Percentiles rank a stretch among this genome's conserved stretches.
Evolutionary conservation across 2,797 vertebrate genomes (phyloP).

Genomic region (Alectoris magna): DNA sequence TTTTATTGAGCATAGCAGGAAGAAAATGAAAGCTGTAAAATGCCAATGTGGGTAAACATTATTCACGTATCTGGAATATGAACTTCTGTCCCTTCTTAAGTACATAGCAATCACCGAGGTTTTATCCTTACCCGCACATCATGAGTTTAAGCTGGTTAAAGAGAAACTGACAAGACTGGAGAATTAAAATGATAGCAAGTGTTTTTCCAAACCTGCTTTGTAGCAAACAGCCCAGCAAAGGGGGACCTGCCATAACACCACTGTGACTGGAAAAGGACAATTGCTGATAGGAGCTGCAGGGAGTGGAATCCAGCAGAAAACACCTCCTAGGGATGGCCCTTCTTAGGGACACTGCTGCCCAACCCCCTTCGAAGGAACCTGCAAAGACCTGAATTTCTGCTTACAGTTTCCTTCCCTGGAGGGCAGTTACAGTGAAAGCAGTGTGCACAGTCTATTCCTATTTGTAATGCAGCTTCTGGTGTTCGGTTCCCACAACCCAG

Average conservation of each 20-base stretch:
- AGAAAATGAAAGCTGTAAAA: conserved; percentile 61
- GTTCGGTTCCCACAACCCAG: no score
- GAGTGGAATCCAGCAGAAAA: background rate
- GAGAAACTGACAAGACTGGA: conserved; percentile 38
- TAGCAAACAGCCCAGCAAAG: background rate
- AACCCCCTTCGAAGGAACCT: background rate
- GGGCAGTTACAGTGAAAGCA: background rate
- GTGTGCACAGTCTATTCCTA: background rate
- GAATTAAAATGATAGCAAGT: background rate
- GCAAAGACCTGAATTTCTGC: no score
- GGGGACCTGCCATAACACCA: background rate
- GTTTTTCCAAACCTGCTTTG: background rate
- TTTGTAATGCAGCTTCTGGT: background rate
- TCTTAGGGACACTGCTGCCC: background rate
- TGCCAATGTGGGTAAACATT: conserved; percentile 29
- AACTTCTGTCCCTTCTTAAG: conserved; percentile 34
- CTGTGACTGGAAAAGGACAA: background rate
- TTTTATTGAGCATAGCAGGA: conserved; percentile 30
- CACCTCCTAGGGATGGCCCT: background rate
- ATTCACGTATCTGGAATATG: background rate
- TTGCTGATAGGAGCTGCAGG: background rate
- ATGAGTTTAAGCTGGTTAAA: conserved; percentile 34
- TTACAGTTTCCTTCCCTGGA: background rate
- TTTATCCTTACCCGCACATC: background rate
- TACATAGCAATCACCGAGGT: conserved; percentile 3